A percentile compares a stretch with the other conserved stretches of the same genome.
Conservation (phyloP, 2,888 invertebrate species). For the Diplolepis rosae region DNA sequence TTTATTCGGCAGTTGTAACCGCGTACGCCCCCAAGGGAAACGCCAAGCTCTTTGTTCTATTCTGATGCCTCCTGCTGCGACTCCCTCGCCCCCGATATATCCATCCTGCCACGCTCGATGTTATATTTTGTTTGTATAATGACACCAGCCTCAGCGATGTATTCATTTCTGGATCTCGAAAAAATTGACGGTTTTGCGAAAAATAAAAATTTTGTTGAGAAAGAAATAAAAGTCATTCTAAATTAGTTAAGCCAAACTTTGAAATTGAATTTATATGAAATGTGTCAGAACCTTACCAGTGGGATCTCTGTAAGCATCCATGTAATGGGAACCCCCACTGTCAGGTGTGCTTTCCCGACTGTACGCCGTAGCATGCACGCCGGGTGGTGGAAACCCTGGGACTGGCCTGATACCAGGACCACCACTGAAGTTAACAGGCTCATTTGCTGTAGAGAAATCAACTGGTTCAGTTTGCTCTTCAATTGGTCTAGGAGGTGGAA, state of each 20-base stretch:
- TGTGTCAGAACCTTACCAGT: slow-evolving; percentile 78
- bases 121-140: slow-evolving; percentile 33
- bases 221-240: background rate
- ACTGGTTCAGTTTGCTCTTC: slow-evolving; percentile 83
- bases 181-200: background rate
- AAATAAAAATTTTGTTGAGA: background rate
- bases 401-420: slow-evolving; percentile 76
- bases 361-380: slow-evolving; percentile 77
- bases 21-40: slow-evolving; percentile 56
- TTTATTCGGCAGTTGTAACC: slow-evolving; percentile 68
- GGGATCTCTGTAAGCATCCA: slow-evolving; percentile 90
- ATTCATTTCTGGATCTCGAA: slow-evolving; percentile 35
- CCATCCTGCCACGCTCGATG: background rate
- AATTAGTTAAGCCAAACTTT: background rate
- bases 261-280: background rate
- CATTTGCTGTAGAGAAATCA: slow-evolving; percentile 81
- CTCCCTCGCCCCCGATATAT: background rate
- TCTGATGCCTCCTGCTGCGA: slow-evolving; percentile 40
- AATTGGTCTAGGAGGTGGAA: slow-evolving; percentile 77
- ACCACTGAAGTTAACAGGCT: slow-evolving; percentile 79
- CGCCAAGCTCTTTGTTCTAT: slow-evolving; percentile 65
- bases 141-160: slow-evolving; percentile 38
- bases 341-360: slow-evolving; percentile 93
- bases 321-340: slow-evolving; percentile 91
- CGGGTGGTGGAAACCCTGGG: slow-evolving; percentile 78